phyloP scores from a whole-genome alignment of 64 coral and sea anemone species.

The Hydrozoanthus tunicans region DNA sequence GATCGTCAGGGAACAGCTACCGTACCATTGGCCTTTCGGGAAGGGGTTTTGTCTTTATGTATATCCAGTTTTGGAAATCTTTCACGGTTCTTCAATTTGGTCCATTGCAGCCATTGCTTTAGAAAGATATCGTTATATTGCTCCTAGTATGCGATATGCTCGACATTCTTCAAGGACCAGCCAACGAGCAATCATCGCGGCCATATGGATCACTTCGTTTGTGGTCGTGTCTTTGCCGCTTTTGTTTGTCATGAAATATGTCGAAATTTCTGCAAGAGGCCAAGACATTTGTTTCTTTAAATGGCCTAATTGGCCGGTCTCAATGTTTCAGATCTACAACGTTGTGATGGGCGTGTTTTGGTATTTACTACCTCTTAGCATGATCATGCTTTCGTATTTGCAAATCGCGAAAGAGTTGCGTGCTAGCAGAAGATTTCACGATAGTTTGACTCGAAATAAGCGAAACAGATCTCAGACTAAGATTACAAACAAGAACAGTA shows the following conservation, averaged over 20 bases:
- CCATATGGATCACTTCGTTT: constrained; percentile 63
- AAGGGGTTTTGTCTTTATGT: constrained; percentile 48
- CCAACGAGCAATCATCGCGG: constrained; percentile 8
- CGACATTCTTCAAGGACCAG: neutral
- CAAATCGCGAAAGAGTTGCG: constrained; percentile 29
- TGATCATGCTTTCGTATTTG: constrained; percentile 24
- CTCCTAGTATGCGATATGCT: neutral
- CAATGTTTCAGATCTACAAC: constrained; percentile 34
- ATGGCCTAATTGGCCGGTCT: constrained; percentile 21
- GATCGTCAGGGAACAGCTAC: constrained; percentile 26
- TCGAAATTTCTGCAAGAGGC: neutral
- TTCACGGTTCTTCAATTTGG: constrained; percentile 64
- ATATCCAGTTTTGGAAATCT: constrained; percentile 34
- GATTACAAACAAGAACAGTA: neutral
- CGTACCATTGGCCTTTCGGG: constrained; percentile 41
- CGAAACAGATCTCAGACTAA: neutral
- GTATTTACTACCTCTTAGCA: constrained; percentile 34
- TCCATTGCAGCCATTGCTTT: constrained; percentile 49
- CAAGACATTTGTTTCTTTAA: constrained; percentile 5
- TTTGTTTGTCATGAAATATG: constrained; percentile 52
- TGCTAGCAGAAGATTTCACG: constrained; percentile 1
- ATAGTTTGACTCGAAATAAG: neutral
- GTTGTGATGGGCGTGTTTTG: constrained; percentile 20
- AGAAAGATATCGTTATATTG: constrained; percentile 58
- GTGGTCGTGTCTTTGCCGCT: constrained; percentile 45